These are phyloP conservation scores for Salticus scenicus DNA, from an alignment of 2,888 invertebrate genomes.

Conservation along the genomic window DNA sequence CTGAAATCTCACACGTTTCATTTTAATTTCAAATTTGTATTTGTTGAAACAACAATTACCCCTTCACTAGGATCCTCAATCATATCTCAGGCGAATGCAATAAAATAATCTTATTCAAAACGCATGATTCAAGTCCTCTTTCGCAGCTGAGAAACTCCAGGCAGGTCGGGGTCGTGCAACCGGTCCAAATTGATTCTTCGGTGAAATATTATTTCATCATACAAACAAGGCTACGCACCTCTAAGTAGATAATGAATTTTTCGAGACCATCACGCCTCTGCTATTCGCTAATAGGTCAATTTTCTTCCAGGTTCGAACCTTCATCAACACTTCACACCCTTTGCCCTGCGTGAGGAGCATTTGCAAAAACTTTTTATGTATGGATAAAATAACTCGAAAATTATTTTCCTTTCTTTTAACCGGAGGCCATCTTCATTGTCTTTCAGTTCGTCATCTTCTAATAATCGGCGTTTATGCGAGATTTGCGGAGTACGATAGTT, in stretches of 20 bases:
- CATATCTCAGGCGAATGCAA: too few species aligned
- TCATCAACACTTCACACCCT: conserved; percentile 58
- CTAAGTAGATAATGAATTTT: conserved; percentile 23
- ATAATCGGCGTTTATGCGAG: not conserved
- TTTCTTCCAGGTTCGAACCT: conserved; percentile 17
- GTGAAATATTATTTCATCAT: conserved; percentile 17
- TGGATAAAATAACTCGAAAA: not conserved
- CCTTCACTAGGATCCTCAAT: too few species aligned
- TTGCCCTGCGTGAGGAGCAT: conserved; percentile 35
- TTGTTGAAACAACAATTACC: too few species aligned
- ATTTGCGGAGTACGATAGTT: not conserved
- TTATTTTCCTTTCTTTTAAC: not conserved
- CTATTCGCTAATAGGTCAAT: conserved; percentile 52
- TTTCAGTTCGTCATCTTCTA: not conserved
- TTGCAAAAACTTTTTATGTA: not conserved
- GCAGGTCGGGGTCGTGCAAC: conserved; percentile 4
- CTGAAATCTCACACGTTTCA: too few species aligned
- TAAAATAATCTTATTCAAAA: not conserved
- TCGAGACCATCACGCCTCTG: conserved; percentile 32
- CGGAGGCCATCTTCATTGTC: not conserved
- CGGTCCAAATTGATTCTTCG: conserved; percentile 14
- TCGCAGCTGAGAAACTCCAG: not conserved
- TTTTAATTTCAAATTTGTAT: too few species aligned
- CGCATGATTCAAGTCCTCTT: not conserved
- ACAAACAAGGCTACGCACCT: conserved; percentile 4